phyloP scores from a whole-genome alignment of 1,140 invertebrate species.

The Phocides pigmalion region DNA sequence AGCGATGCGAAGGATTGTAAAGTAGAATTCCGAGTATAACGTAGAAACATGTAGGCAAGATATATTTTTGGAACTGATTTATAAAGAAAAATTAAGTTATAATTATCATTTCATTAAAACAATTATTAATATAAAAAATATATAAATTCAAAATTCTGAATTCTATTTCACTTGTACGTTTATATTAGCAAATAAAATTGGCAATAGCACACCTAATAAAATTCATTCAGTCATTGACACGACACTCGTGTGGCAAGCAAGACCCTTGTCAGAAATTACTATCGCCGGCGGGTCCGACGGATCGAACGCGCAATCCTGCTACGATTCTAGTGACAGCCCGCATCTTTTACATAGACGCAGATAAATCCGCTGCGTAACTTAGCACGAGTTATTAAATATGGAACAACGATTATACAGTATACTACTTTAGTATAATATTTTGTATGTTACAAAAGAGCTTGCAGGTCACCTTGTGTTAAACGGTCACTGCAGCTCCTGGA shows the following conservation, averaged over 20 bases:
- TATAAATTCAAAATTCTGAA: not conserved
- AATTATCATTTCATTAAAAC: too few species aligned
- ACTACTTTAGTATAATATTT: constrained; percentile 33
- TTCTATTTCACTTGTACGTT: not conserved
- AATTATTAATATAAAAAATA: too few species aligned
- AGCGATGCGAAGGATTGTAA: too few species aligned
- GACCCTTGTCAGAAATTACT: constrained; percentile 53
- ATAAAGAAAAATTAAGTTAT: too few species aligned
- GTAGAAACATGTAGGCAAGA: too few species aligned
- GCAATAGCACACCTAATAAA: constrained; percentile 41
- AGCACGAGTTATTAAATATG: constrained; percentile 61
- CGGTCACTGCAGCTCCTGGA: too few species aligned
- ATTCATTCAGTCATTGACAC: constrained; percentile 48
- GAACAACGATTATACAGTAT: constrained; percentile 55
- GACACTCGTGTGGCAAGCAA: constrained; percentile 54
- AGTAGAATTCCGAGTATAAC: too few species aligned
- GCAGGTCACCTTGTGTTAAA: too few species aligned
- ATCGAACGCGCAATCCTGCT: constrained; percentile 30
- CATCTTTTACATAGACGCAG: constrained; percentile 40
- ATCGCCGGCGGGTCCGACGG: constrained; percentile 19
- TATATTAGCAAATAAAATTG: not conserved
- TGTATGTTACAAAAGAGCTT: too few species aligned
- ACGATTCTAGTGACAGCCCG: constrained; percentile 37
- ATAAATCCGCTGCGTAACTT: constrained; percentile 57
- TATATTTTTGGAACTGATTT: too few species aligned